A percentile compares a stretch with the other conserved stretches of the same genome.
Conservation (phyloP, 2,888 invertebrate species). For the Coleophora deauratella region DNA sequence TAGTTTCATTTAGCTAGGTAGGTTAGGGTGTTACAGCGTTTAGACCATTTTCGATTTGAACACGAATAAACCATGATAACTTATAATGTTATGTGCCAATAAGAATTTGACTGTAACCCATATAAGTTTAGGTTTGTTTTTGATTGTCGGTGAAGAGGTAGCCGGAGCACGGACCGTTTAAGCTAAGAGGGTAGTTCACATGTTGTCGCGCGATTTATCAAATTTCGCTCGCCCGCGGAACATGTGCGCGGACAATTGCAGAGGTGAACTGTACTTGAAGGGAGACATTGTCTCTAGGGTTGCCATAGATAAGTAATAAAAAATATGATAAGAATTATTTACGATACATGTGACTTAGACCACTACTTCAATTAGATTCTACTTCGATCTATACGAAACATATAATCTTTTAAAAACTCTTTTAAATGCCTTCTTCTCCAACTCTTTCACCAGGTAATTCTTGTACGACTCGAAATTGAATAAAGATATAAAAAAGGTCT, state of each 20-base stretch:
- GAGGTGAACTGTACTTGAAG: conserved; percentile 29
- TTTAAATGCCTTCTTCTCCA: too few species aligned
- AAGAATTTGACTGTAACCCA: conserved; percentile 20
- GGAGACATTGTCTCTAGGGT: conserved; percentile 9
- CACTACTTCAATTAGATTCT: too few species aligned
- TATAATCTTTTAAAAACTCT: too few species aligned
- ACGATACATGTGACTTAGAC: too few species aligned
- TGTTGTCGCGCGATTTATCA: conserved; percentile 72
- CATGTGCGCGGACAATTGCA: conserved; percentile 68
- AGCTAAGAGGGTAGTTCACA: conserved; percentile 72
- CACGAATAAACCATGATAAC: conserved; percentile 51
- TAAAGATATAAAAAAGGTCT: too few species aligned
- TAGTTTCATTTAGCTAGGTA: too few species aligned
- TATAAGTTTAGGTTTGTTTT: conserved; percentile 23
- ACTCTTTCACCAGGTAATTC: too few species aligned
- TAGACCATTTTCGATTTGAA: conserved; percentile 23
- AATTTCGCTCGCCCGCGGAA: conserved; percentile 65
- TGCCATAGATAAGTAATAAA: too few species aligned
- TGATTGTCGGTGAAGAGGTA: conserved; percentile 13
- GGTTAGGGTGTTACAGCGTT: too few species aligned
- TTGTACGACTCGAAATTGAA: too few species aligned
- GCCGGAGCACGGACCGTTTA: conserved; percentile 51
- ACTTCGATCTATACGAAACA: too few species aligned
- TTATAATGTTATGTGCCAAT: conserved; percentile 23
- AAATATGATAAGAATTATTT: too few species aligned